These are phyloP conservation scores for Urocyon cinereoargenteus DNA, from an alignment of 2,797 vertebrate species.

Conservation along the genomic window DNA sequence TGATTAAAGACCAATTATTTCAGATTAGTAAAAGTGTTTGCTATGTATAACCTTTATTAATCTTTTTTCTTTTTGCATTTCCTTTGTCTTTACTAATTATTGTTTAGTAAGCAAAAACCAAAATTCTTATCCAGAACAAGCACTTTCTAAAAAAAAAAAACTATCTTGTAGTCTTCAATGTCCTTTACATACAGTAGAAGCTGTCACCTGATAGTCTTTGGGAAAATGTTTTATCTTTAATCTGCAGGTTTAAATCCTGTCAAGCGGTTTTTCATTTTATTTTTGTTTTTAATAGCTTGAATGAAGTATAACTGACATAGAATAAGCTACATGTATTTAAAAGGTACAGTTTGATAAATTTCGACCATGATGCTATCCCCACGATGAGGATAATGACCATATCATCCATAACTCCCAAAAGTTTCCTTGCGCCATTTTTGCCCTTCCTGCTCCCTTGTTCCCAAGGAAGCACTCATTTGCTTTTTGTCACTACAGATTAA, in stretches of 20 bases:
- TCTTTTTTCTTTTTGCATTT: not conserved
- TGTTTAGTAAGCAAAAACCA: slow-evolving; percentile 22
- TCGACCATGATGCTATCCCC: not conserved
- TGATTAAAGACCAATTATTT: slow-evolving; percentile 22
- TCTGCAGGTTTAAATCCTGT: slow-evolving; percentile 23
- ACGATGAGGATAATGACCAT: not conserved
- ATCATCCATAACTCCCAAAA: not conserved
- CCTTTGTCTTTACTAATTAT: slow-evolving; percentile 54
- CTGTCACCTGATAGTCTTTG: not conserved
- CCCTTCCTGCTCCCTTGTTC: not conserved
- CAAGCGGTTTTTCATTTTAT: slow-evolving; percentile 37
- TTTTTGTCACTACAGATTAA: not conserved
- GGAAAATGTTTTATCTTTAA: not conserved
- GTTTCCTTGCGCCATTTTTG: not conserved
- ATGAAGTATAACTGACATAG: not conserved
- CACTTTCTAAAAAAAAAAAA: slow-evolving; percentile 38
- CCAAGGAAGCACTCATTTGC: not conserved
- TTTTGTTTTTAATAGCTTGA: not conserved
- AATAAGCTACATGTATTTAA: not conserved
- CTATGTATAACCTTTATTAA: not conserved
- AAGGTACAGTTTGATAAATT: not conserved
- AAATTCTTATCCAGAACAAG: slow-evolving; percentile 10
- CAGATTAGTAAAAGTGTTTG: not conserved
- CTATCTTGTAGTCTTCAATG: not conserved
- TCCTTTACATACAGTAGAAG: not conserved